Evolutionary conservation across 2,113 vertebrate genomes (phyloP).

Genomic region (Baryphthengus martii): DNA sequence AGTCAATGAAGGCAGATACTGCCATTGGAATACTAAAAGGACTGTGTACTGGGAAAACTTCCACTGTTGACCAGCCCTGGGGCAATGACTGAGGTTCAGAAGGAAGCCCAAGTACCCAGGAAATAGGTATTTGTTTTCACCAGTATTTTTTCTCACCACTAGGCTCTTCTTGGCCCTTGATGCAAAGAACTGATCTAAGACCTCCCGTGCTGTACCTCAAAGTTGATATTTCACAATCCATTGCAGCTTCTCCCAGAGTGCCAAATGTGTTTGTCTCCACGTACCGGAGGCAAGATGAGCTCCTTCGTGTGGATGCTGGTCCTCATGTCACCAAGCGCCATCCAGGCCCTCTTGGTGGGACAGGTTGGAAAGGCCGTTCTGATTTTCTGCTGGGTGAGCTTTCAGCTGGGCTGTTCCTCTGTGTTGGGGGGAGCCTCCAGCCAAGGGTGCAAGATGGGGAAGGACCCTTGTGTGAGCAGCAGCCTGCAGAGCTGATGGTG

Average conservation of each 20-base stretch:
- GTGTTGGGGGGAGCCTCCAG: not conserved
- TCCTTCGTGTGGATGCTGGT: not conserved
- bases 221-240: not conserved
- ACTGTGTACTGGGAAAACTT: not conserved
- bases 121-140: not conserved
- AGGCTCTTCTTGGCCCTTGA: not conserved
- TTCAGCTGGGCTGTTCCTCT: not conserved
- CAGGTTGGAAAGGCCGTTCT: not conserved
- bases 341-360: not conserved
- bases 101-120: not conserved
- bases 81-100: not conserved
- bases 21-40: not conserved
- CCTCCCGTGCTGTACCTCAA: not conserved
- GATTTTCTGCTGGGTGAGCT: not conserved
- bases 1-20: not conserved
- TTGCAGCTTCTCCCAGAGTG: not conserved
- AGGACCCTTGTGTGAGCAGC: not conserved
- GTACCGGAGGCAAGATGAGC: not conserved
- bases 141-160: not conserved
- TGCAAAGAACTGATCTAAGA: not conserved
- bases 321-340: fast-evolving
- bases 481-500: not conserved
- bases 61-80: not conserved
- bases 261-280: not conserved
- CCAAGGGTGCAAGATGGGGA: not conserved